Conservation (phyloP, 2,888 invertebrate genomes). For the Protophormia terraenovae region DNA sequence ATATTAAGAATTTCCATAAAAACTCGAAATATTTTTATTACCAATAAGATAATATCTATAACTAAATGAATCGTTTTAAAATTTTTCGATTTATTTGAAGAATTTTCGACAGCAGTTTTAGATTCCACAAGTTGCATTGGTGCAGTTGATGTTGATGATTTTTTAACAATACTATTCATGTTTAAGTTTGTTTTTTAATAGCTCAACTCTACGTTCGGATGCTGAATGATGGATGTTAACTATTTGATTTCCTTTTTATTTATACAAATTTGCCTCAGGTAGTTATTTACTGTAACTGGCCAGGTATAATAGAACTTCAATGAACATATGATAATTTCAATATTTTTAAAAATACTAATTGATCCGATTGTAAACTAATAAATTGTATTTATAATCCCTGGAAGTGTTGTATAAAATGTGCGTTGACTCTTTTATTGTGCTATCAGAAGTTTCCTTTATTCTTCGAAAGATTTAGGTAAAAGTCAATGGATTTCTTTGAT, state of each 20-base stretch:
- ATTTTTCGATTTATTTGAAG: neutral
- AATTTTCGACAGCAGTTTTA: neutral
- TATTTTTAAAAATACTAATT: slow-evolving; percentile 13
- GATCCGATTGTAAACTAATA: slow-evolving; percentile 25
- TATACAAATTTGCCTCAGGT: neutral
- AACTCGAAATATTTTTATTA: slow-evolving; percentile 18
- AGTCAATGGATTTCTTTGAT: neutral
- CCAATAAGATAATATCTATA: slow-evolving; percentile 9
- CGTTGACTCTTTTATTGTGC: neutral
- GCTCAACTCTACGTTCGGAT: neutral
- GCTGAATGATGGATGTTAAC: neutral
- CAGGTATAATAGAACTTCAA: neutral
- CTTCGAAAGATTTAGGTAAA: neutral
- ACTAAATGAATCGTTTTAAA: neutral
- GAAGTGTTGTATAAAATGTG: neutral
- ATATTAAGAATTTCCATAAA: neutral
- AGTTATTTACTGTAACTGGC: neutral
- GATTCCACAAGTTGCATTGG: neutral
- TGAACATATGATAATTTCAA: neutral
- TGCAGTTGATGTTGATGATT: neutral
- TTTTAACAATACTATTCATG: neutral
- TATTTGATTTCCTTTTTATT: neutral
- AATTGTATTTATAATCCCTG: neutral
- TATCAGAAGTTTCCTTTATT: neutral
- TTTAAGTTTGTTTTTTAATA: neutral